Base-by-base conservation (phyloP, 2,888 invertebrate species). In the Patella caerulea region DNA sequence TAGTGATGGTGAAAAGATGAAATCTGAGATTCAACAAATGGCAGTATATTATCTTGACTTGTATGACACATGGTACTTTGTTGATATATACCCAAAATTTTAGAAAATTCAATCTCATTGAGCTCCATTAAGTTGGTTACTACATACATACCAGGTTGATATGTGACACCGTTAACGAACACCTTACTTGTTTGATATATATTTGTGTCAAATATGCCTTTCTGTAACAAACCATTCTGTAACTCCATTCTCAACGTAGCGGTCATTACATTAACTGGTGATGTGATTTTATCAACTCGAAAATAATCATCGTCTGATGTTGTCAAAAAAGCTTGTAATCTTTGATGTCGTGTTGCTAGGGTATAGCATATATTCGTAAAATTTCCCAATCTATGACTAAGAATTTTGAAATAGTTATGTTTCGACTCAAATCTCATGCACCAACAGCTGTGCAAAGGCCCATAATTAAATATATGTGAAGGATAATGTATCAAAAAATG, bases 351-450 rank as follows among this genome's bases (percentile, higher is more conserved):
- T 65, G 59, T 15, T 52, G 79, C 76, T 15, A 79, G 54, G n/a
- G 77, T 74, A 15, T 71, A 56, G 19, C 53, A 24, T 15, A 77
- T 53, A 74, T 82, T 82, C 59, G 53, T 78, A 74, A 76, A 82
- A 54, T 82, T 78, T 53, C 70, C 24, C 17, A 45, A 52, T 17
- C 17, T n/a, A 45, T 59, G 65, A 71, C 72, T 65, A 56, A 70
- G 19, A 45, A 59, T 19, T 69, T 82, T 82, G 72, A 82, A 82
- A 59, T 74, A 82, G 12, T 53, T 71, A 73, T 82, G n/a, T n/a
- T n/a, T n/a, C n/a, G 82, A 54, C 59, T 82, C 79, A 75, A 82
- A 82, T n/a, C 81, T 29, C 74, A 82, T 73, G 15, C 74, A 80
- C 82, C 82, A 82, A 29, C 73, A 29, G 12, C 72, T 29, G n/a